These are phyloP conservation scores for Lagodon rhomboides DNA, from an alignment of 2,797 vertebrate genomes.

Conservation along the genomic window DNA sequence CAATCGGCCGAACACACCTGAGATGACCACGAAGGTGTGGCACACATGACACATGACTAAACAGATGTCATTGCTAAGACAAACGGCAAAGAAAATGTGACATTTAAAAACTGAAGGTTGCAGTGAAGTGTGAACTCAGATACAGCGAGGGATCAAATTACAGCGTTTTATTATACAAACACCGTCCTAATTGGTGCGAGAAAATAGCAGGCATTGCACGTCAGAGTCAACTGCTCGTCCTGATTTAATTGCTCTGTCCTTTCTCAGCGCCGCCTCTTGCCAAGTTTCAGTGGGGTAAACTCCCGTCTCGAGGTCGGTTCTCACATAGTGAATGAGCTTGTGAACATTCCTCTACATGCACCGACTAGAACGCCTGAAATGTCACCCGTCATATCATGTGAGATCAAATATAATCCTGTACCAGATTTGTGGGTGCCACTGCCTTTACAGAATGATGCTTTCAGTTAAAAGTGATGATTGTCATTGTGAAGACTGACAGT, in stretches of 20 bases:
- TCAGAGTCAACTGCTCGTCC: constrained; percentile 9
- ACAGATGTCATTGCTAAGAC: background rate
- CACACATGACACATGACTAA: background rate
- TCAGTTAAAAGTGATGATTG: background rate
- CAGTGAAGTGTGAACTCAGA: background rate
- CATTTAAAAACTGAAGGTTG: background rate
- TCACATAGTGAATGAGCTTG: constrained; percentile 66
- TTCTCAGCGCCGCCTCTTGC: constrained; percentile 45
- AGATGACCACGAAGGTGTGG: constrained; percentile 16
- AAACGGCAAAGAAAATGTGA: background rate
- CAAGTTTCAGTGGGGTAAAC: constrained; percentile 74
- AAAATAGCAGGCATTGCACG: background rate
- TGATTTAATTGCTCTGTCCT: constrained; percentile 34
- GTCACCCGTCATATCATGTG: constrained; percentile 41
- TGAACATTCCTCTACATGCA: constrained; percentile 71
- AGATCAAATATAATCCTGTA: constrained; percentile 48
- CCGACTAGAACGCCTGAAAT: constrained; percentile 61
- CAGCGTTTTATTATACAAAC: background rate
- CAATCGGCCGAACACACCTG: background rate
- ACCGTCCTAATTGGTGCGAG: background rate
- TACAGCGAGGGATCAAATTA: background rate
- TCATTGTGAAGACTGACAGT: background rate
- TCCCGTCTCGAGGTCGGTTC: constrained; percentile 60
- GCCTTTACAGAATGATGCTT: constrained; percentile 9
- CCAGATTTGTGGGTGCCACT: constrained; percentile 15